A percentile compares a stretch with the other conserved stretches of the same genome.
These are phyloP conservation scores for Cheracebus regulus DNA, from an alignment of 2,797 vertebrate species.

Conservation along the genomic window DNA sequence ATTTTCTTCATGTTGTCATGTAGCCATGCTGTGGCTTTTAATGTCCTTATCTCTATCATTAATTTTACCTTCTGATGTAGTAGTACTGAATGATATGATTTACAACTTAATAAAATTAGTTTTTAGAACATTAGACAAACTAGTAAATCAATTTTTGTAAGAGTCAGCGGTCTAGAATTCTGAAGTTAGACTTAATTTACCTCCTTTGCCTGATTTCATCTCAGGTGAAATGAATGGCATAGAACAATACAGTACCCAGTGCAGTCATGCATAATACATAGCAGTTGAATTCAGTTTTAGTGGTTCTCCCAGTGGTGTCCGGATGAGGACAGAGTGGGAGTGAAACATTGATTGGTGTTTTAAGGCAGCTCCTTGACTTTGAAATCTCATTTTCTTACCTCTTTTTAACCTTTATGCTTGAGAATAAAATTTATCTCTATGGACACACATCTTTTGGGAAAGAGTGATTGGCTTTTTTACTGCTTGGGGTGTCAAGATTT, in stretches of 20 bases:
- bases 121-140: slow-evolving; percentile 75
- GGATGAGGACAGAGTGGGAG: background rate
- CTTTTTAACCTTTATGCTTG: slow-evolving; percentile 32
- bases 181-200: slow-evolving; percentile 68
- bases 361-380: slow-evolving; percentile 60
- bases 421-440: slow-evolving; percentile 42
- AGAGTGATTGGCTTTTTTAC: background rate
- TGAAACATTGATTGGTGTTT: background rate
- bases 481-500: background rate
- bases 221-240: slow-evolving; percentile 66
- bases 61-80: slow-evolving; percentile 73
- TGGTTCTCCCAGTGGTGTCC: slow-evolving; percentile 56
- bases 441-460: background rate
- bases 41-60: slow-evolving; percentile 62
- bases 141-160: slow-evolving; percentile 74
- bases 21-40: slow-evolving; percentile 56
- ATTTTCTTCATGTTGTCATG: slow-evolving; percentile 60
- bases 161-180: slow-evolving; percentile 57
- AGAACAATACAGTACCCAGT: slow-evolving; percentile 11
- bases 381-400: slow-evolving; percentile 49
- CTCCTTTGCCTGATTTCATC: slow-evolving; percentile 76
- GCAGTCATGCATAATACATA: slow-evolving; percentile 52
- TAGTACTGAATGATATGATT: slow-evolving; percentile 64
- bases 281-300: slow-evolving; percentile 31
- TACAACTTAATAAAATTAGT: slow-evolving; percentile 71